Percentiles rank a stretch among this genome's conserved stretches.
Conservation (phyloP, 2,113 vertebrate genomes). For the Erpornis zantholeuca region DNA sequence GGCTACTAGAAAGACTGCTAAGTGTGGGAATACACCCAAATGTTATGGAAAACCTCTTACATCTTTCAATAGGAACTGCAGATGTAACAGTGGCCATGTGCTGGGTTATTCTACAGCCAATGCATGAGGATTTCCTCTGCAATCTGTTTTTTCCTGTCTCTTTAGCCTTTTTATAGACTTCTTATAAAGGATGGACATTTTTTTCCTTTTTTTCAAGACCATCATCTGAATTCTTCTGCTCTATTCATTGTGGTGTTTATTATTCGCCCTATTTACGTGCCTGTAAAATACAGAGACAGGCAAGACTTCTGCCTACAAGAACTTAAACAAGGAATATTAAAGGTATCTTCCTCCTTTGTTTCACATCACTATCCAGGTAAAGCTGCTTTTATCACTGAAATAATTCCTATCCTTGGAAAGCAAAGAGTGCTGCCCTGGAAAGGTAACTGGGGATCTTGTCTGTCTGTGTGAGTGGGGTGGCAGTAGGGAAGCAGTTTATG, state of each 20-base stretch:
- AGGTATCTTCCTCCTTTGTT: background rate
- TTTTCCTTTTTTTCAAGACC: background rate
- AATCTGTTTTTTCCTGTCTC: background rate
- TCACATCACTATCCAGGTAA: background rate
- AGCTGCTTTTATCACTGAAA: background rate
- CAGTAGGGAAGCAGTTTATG: background rate
- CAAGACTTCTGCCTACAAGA: background rate
- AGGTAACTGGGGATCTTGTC: background rate
- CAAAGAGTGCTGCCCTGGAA: fast-evolving
- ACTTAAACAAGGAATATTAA: background rate
- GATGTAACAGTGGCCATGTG: background rate
- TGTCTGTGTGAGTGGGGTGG: background rate
- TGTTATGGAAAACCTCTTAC: background rate
- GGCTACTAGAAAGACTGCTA: background rate
- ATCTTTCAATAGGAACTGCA: background rate
- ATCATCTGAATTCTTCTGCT: background rate
- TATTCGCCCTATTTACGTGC: background rate
- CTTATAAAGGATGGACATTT: background rate
- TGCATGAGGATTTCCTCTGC: background rate
- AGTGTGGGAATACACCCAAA: background rate
- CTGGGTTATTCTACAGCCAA: background rate
- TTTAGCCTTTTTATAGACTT: background rate
- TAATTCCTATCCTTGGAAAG: background rate
- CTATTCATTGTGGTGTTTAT: background rate
- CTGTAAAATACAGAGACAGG: background rate